Evolutionary conservation across 2,113 vertebrate species (phyloP).

Genomic region (Pipra filicauda): DNA sequence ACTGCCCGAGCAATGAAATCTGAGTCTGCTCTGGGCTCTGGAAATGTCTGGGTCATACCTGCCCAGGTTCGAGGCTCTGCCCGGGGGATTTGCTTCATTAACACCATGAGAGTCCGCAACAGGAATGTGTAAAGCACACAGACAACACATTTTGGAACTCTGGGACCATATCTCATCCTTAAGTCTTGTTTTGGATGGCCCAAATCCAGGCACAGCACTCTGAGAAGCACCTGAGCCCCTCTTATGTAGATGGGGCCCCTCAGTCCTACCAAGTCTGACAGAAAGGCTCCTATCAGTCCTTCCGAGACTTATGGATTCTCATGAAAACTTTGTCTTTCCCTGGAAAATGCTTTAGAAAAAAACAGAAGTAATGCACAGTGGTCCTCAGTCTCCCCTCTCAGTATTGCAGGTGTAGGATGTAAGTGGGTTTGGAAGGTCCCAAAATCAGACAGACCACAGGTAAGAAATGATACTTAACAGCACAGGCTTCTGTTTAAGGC

Average conservation of each 20-base stretch:
- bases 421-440: background rate
- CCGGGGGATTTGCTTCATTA: background rate
- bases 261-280: background rate
- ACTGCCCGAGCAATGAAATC: background rate
- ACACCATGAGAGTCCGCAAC: background rate
- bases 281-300: background rate
- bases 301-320: background rate
- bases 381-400: background rate
- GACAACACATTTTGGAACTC: background rate
- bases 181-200: background rate
- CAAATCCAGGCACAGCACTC: background rate
- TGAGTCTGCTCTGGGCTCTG: background rate
- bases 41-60: background rate
- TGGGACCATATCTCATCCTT: background rate
- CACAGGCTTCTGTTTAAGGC: background rate
- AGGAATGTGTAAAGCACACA: background rate
- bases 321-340: background rate
- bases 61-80: background rate
- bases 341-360: background rate
- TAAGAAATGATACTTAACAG: background rate
- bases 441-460: background rate
- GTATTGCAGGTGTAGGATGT: background rate
- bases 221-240: background rate
- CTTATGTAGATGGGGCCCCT: rapidly evolving
- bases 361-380: background rate